Base-by-base conservation (phyloP, 2,888 invertebrate genomes). In the Nebria salina region DNA sequence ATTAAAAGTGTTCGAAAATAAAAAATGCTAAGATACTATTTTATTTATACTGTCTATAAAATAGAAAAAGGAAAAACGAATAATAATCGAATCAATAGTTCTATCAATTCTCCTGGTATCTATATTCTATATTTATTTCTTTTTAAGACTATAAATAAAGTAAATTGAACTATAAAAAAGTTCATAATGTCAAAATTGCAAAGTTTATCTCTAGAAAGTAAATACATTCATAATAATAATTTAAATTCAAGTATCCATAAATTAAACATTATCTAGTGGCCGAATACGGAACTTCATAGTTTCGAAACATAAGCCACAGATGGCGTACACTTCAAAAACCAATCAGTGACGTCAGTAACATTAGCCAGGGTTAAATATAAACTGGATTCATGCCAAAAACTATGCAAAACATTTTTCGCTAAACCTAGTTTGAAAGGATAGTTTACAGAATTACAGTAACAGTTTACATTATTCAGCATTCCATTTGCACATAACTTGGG, bases 371-470 rank as follows among this genome's bases (percentile, higher is more conserved):
- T 78, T 78, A 78, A 73, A 78, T 73, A 41, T 78, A 73, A 73
- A 78, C 73, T 78, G 78, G 78, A 78, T 11, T 26, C 4, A 4
- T 41, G 78, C 78, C 78, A 78, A 73, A 42, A 78, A 72, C 65
- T 65, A 65, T n/a, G 34, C 77, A 72, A 54, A 54, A 72, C 72
- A 72, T 64, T 72, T 20, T n/a, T 13, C 54, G 54, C 9, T 64
- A 41, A 41, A 43, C 42, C 43, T 26, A 41, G 65, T 66, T 66
- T 20, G 15, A 76, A 76, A 20, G 41, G 34, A 34, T 34, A 34
- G 73, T 73, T 73, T 73, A 76, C 26, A 42, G 65, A 42, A 76
- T 13, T 34, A 68, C 15, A 20, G 9, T 76, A 42, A 42, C 41
- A 66, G 76, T 76, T 66, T 76, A 75, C 1, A 70, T 70, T 70